Conservation (phyloP, 2,113 vertebrate species). For the Fulica atra region DNA sequence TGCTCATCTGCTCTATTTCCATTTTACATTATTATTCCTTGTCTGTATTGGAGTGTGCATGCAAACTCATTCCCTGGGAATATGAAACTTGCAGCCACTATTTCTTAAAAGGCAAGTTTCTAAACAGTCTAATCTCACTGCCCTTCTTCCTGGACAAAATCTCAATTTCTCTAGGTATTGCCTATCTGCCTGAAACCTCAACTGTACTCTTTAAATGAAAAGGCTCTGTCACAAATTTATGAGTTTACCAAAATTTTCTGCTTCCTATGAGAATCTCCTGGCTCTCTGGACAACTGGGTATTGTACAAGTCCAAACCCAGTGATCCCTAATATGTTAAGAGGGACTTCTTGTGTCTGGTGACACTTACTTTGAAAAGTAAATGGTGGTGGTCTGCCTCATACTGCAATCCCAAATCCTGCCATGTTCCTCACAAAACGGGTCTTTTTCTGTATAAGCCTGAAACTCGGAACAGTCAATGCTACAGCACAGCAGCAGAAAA, state of each 20-base stretch:
- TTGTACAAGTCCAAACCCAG: neutral
- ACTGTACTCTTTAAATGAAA: neutral
- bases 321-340: fast-evolving
- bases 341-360: neutral
- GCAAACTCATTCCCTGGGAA: neutral
- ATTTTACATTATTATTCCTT: conserved; percentile 31
- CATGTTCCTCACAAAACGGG: neutral
- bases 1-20: neutral
- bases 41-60: neutral
- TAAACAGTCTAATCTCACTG: neutral
- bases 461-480: fast-evolving
- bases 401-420: neutral
- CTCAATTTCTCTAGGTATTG: neutral
- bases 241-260: neutral
- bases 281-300: neutral
- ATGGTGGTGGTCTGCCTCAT: neutral
- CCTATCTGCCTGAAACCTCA: neutral
- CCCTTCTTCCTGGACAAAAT: neutral
- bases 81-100: neutral
- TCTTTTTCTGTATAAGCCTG: neutral
- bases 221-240: neutral
- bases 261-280: neutral
- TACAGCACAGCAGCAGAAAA: neutral
- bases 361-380: neutral
- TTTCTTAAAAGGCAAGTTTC: conserved; percentile 5